Evolutionary conservation across 2,113 vertebrate genomes (phyloP), one percentile per base, ranked within the genome.

Genomic region (Uria aalge): DNA sequence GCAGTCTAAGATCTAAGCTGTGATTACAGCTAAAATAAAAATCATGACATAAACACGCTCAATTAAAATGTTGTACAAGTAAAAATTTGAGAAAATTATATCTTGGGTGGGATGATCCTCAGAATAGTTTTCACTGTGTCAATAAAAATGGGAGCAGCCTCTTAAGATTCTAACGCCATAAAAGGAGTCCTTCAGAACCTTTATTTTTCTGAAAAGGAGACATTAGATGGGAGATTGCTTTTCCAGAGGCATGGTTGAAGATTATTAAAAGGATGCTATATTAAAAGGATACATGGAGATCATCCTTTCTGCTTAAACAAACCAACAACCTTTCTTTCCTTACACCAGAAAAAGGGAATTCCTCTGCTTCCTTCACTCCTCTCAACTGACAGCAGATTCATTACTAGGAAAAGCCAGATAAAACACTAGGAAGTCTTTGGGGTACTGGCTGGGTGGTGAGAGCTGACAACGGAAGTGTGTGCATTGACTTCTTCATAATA

Each of bases 371-470:
- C 56, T 83, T 32, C 47, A 32, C 11, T 64, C 8, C 36, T 72
- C 24, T 18, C 40, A 48, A 21, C 40, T 72, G 62, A 34, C 36
- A 68, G 23, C 29, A 81, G 36, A 48, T 60, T 73, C 26, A 57
- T 16, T 30, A 57, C 34, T 3, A 52, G 29, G 24, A 86, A 71
- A 36, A 63, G 15, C 8, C 34, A 83, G 34, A 80, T 53, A 34
- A 74, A 24, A 47, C 11, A 12, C 43, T 45, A 5, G n/a, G 4
- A 38, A 52, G 3, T 12, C 38, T 85, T 76, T 80, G 57, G 21
- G 22, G 21, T 40, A 45, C 32, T 38, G 32, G 5, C 3, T 21
- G 63, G n/a, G 26, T 0, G 0, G 2, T 47, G 16, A 60, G 45
- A 47, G 12, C 13, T 88, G 53, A 36, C 22, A 75, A 30, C 0